Conservation (phyloP, 2,888 invertebrate species). For the Taphrorychus bicolor region DNA sequence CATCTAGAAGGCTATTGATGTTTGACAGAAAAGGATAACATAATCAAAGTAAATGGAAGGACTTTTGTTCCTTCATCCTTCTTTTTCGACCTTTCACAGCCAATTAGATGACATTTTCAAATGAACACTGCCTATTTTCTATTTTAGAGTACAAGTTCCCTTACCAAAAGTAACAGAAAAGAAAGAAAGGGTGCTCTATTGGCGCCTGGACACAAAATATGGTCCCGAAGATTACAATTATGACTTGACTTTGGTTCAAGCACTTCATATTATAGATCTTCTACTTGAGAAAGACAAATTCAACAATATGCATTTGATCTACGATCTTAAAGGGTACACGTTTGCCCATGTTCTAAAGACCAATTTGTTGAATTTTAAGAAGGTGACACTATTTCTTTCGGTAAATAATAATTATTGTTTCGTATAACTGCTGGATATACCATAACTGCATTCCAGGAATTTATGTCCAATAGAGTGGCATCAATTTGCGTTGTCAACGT, state of each 20-base stretch:
- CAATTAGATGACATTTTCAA: too few species aligned
- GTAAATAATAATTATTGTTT: too few species aligned
- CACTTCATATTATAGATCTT: not conserved
- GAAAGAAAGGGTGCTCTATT: not conserved
- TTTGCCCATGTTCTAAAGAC: not conserved
- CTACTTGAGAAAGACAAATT: not conserved
- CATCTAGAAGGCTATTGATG: too few species aligned
- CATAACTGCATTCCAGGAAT: too few species aligned
- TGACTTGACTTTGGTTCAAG: not conserved
- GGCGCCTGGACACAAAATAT: not conserved
- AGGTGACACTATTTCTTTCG: not conserved
- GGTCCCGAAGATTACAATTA: not conserved
- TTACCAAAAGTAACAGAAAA: not conserved
- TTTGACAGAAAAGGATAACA: too few species aligned
- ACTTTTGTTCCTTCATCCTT: too few species aligned
- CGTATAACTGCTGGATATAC: too few species aligned
- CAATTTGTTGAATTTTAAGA: not conserved
- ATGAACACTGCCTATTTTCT: too few species aligned
- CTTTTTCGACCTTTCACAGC: too few species aligned
- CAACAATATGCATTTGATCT: not conserved
- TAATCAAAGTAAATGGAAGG: too few species aligned
- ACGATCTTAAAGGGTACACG: not conserved
- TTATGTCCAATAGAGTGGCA: too few species aligned
- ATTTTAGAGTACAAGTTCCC: not conserved
- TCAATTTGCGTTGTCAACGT: too few species aligned